Base-by-base conservation (phyloP, 1,140 invertebrate species). In the Orussus abietinus region DNA sequence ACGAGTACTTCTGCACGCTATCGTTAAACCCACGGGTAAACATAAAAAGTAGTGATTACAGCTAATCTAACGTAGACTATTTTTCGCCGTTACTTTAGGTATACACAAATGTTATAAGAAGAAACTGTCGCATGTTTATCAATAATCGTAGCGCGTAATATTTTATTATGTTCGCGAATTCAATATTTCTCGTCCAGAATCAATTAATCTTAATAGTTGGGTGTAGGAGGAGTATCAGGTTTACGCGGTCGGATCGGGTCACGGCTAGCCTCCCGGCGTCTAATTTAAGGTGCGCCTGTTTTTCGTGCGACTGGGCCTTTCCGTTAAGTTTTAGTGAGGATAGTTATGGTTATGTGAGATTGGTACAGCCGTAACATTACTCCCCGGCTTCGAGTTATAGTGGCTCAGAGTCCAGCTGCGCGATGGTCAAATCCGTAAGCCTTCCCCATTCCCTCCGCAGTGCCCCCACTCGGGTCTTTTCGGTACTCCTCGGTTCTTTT, bases 331-430 rank as follows among this genome's bases (percentile, higher is more conserved):
- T 25, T 25, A 25, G 22, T 25, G 22, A 25, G 22, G 22, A 25
- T 25, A 25, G 22, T 25, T 25, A 25, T 25, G 22, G 22, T 25
- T 25, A 25, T 25, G 22, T n/a, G 22, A 25, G 22, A 25, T 25
- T n/a, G 22, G 22, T 25, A 25, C 22, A 25, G 22, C 22, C 22
- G n/a, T 25, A 25, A 25, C 22, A 25, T 25, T 25, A 25, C n/a
- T 7, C 22, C 22, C 6, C 22, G 22, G n/a, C n/a, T 25, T n/a
- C 6, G n/a, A 25, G 22, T 25, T 25, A 25, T 25, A n/a, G 22
- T 25, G 22, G 6, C 22, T n/a, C 22, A 25, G 22, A 25, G 22
- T n/a, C 22, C 22, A 25, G 22, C 22, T 25, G 22, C n/a, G 22
- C 22, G 22, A 25, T 25, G 22, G 6, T 25, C 22, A 25, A 25